Evolutionary conservation across 2,113 vertebrate species (phyloP), one percentile per base, ranked within the genome.

Genomic region (Antechinus flavipes): DNA sequence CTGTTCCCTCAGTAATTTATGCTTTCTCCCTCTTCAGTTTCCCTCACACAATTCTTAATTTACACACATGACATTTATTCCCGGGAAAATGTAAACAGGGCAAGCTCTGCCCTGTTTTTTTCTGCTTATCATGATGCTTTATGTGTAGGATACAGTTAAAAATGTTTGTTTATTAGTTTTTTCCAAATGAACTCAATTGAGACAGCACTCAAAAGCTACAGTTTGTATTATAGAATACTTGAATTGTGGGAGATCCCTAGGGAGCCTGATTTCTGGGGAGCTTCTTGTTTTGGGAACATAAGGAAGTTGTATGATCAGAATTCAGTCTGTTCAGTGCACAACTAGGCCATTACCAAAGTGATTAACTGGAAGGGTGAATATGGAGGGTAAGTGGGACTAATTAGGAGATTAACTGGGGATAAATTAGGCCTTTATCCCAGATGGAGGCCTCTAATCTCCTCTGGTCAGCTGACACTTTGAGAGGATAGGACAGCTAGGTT

Each of bases 321-420:
- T 84, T 84, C 68, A 42, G 95, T 56, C 54, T 94, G 14, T 56
- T 95, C 91, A 95, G 90, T 89, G 68, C 14, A 50, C 55, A 98
- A 97, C 91, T 96, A 96, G 98, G 98, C 96, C 98, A 97, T 50
- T 2, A 54, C 61, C 24, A 46, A 90, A 56, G 95, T 96, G 97
- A 97, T 97, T 97, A 98, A 93, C 49, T 7, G 0, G 26, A 35
- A 22, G 61, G 61, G 61, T 68, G 30, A 49, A 90, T 24, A 76
- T n/a, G 30, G 35, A 35, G n/a, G 14, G 46, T 90, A 91, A 50
- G 12, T 3, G 24, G 46, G 46, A 89, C 95, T 96, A 97, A 94
- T 97, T 95, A 96, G 94, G 54, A 95, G 98, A 97, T 98, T 97
- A 98, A 84, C 35, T n/a, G 47, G 93, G 95, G 53, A 84, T 95